Percentiles rank a stretch among this genome's conserved stretches.
Conservation (phyloP, 2,888 invertebrate genomes). For the Ditylenchus weischeri region DNA sequence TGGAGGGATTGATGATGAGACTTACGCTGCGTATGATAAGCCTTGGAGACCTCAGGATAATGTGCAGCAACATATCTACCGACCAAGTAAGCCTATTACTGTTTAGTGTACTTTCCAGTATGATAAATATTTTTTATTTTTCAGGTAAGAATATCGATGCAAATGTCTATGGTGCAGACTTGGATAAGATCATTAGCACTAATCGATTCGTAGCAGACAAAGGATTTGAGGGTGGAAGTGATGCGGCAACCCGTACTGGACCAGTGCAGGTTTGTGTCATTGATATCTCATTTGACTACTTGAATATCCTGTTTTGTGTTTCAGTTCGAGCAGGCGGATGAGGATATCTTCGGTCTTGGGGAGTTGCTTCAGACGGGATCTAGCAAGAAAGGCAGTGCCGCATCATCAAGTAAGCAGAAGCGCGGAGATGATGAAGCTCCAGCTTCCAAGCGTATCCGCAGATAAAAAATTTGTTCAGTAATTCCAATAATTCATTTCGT, state of each 20-base stretch:
- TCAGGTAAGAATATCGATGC: constrained; percentile 72
- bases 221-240: constrained; percentile 76
- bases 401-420: constrained; percentile 22
- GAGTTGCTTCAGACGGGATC: constrained; percentile 96
- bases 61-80: constrained; percentile 82
- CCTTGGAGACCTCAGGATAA: constrained; percentile 89
- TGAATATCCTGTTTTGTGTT: constrained; percentile 58
- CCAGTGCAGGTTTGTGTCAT: constrained; percentile 83
- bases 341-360: constrained; percentile 95
- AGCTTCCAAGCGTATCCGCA: constrained; percentile 21
- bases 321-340: constrained; percentile 62
- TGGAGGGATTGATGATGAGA: constrained; percentile 86
- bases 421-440: constrained; percentile 13
- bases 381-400: constrained; percentile 26
- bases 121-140: constrained; percentile 23
- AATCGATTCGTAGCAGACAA: constrained; percentile 95
- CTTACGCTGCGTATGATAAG: constrained; percentile 94
- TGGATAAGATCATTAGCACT: constrained; percentile 82
- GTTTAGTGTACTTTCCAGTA: background rate
- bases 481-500: no score
- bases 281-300: background rate
- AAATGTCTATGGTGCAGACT: constrained; percentile 83
- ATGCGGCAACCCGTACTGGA: constrained; percentile 69
- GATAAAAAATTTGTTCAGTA: constrained; percentile 4
- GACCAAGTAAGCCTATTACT: constrained; percentile 69